phyloP scores from a whole-genome alignment of 2,113 vertebrate genomes.

The Carassius gibelio region DNA sequence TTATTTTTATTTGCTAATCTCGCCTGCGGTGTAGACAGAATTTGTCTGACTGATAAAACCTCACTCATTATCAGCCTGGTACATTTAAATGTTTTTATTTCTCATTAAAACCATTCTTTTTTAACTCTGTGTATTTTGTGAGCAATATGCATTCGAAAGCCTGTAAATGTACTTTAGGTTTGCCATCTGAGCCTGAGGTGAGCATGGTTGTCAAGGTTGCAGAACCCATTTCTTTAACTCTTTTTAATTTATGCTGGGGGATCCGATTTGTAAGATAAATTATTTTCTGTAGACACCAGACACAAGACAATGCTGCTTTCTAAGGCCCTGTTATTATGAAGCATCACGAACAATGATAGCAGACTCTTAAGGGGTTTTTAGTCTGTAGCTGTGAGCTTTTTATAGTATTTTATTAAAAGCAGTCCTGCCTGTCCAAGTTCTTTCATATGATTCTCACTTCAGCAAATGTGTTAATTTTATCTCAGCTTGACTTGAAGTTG shows the following conservation, averaged over 20 bases:
- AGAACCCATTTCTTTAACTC: background rate
- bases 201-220: background rate
- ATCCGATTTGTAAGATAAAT: background rate
- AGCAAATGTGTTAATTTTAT: background rate
- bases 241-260: background rate
- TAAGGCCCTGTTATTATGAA: slow-evolving; percentile 28
- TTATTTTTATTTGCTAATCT: too few species aligned
- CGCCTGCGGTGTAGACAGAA: too few species aligned
- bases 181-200: background rate
- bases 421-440: background rate
- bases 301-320: background rate
- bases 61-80: too few species aligned
- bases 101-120: background rate
- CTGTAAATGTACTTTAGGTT: too few species aligned
- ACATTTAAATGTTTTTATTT: too few species aligned
- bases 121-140: background rate
- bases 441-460: background rate
- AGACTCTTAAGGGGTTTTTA: background rate
- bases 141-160: background rate
- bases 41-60: too few species aligned
- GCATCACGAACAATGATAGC: slow-evolving; percentile 27
- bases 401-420: background rate
- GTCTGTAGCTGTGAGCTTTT: background rate
- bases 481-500: background rate
- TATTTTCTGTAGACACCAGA: background rate